phyloP scores from a whole-genome alignment of 92 coral and sea anemone genomes.

The Plumapathes pennacea region DNA sequence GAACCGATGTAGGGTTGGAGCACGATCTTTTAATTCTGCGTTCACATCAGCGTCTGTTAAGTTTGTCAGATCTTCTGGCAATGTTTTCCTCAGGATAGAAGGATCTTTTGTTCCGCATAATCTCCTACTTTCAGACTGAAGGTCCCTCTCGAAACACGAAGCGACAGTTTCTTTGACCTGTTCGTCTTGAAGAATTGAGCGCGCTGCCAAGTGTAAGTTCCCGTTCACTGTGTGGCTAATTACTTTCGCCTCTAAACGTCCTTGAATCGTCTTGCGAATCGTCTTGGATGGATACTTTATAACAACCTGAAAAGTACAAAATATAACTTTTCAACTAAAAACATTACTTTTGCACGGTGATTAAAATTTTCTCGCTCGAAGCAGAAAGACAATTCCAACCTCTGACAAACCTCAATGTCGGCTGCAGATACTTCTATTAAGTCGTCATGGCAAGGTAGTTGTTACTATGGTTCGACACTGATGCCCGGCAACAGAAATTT shows the following conservation, averaged over 20 bases:
- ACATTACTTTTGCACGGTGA: no score
- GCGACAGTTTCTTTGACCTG: conserved; percentile 1
- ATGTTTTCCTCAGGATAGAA: conserved; percentile 14
- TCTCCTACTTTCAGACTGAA: conserved; percentile 8
- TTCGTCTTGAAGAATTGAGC: background rate
- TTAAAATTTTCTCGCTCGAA: no score
- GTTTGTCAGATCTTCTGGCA: conserved; percentile 2
- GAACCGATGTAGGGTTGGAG: conserved; percentile 24
- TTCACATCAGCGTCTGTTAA: conserved; percentile 4
- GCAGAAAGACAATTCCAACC: no score
- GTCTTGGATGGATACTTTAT: conserved; percentile 20
- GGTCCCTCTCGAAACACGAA: conserved; percentile 4
- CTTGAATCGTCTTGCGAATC: conserved; percentile 1
- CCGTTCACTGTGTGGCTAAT: conserved; percentile 8
- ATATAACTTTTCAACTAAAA: no score
- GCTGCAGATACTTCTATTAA: no score
- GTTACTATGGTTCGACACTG: no score
- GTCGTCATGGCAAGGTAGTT: no score
- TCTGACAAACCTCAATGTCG: no score
- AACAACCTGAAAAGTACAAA: conserved; percentile 10
- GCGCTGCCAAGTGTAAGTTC: conserved; percentile 5
- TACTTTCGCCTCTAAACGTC: conserved; percentile 8
- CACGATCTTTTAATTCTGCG: conserved; percentile 12
- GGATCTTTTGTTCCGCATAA: conserved; percentile 20
- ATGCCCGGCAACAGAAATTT: no score